Percentiles rank a stretch among this genome's conserved stretches.
phyloP scores from a whole-genome alignment of 2,797 vertebrate species.

The Pteropus rufus region DNA sequence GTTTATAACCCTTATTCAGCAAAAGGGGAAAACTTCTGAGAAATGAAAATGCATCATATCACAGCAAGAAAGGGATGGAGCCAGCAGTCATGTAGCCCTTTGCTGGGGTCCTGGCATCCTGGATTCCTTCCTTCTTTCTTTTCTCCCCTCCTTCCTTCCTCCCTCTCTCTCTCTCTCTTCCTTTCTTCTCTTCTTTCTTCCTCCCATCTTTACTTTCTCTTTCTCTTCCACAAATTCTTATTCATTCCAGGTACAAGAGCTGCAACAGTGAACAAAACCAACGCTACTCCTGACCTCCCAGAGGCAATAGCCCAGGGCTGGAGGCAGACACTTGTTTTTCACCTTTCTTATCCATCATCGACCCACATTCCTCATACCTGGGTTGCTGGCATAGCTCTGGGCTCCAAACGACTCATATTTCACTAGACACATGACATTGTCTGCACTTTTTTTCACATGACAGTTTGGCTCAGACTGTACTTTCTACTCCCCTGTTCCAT shows the following conservation, averaged over 20 bases:
- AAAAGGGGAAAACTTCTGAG: neutral
- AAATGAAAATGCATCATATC: neutral
- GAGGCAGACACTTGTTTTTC: neutral
- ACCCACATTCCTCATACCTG: neutral
- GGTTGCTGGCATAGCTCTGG: neutral
- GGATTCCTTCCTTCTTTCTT: too few species aligned
- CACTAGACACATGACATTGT: rapidly evolving
- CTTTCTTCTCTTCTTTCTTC: neutral
- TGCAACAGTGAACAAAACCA: neutral
- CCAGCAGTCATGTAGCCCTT: too few species aligned
- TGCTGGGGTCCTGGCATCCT: neutral
- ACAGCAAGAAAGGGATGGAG: neutral
- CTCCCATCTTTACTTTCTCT: neutral
- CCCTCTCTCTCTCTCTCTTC: rapidly evolving
- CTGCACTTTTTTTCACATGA: neutral
- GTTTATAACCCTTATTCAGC: neutral
- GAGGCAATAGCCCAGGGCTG: neutral
- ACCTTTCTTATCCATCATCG: neutral
- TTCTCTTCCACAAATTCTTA: neutral
- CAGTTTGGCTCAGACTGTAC: neutral
- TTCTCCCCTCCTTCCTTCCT: too few species aligned
- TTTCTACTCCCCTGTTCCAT: neutral
- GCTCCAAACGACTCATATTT: neutral
- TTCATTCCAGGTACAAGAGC: neutral
- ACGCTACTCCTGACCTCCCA: neutral